Percentiles rank a stretch among this genome's conserved stretches.
Evolutionary conservation across 2,113 vertebrate species (phyloP).

Genomic region (Sapayoa aenigma): DNA sequence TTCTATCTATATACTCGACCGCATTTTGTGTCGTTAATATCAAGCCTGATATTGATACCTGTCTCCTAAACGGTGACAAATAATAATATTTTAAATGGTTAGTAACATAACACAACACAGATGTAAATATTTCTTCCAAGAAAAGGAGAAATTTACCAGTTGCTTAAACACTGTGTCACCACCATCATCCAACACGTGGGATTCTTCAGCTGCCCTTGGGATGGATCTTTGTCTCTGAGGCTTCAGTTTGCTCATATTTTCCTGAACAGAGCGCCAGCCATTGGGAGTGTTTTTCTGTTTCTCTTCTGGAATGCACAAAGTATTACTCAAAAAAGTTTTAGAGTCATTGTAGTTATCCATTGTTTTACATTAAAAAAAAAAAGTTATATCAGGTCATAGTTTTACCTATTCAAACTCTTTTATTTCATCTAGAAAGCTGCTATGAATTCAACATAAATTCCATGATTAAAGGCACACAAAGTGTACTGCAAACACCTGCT

Average conservation of each 20-base stretch:
- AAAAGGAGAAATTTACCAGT: conserved; percentile 65
- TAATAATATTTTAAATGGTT: background rate
- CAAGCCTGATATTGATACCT: too few relatives aligned
- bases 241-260: conserved; percentile 18
- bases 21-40: too few relatives aligned
- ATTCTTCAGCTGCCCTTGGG: conserved; percentile 65
- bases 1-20: too few relatives aligned
- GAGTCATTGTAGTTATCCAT: background rate
- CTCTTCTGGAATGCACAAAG: conserved; percentile 74
- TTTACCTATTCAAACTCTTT: background rate
- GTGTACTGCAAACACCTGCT: background rate
- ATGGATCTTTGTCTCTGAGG: conserved; percentile 51
- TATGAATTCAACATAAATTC: background rate
- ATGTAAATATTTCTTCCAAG: background rate
- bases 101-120: background rate
- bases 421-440: background rate
- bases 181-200: conserved; percentile 71
- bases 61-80: too few relatives aligned
- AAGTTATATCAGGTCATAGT: accelerated
- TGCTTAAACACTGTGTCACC: conserved; percentile 76
- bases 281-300: conserved; percentile 79
- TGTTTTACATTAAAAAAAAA: background rate
- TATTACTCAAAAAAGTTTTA: background rate
- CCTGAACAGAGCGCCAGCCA: conserved; percentile 82
- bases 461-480: background rate